Conservation (phyloP, 2,113 vertebrate species). For the Abramis brama region DNA sequence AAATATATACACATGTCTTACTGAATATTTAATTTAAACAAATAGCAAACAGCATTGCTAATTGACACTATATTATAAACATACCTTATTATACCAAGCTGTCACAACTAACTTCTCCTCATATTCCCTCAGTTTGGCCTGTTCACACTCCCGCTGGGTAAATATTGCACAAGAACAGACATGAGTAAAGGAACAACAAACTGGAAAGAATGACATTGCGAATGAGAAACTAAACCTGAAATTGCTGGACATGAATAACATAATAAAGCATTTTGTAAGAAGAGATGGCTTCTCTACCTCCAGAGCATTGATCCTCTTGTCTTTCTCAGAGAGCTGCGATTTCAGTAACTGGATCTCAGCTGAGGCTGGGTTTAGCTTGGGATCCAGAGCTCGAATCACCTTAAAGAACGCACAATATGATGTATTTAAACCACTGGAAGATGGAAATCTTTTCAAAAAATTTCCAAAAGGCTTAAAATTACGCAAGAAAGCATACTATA, state of each 20-base stretch:
- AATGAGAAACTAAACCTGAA: neutral
- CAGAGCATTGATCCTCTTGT: slow-evolving; percentile 85
- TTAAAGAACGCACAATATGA: slow-evolving; percentile 52
- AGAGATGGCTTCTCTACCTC: slow-evolving; percentile 77
- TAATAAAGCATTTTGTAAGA: neutral
- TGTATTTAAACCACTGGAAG: neutral
- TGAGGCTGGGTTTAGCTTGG: slow-evolving; percentile 94
- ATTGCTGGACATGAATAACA: neutral
- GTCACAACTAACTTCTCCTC: slow-evolving; percentile 97
- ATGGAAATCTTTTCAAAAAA: neutral
- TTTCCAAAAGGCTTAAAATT: neutral
- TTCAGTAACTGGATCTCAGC: slow-evolving; percentile 93
- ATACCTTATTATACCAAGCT: slow-evolving; percentile 97
- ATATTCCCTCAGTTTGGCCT: slow-evolving; percentile 88
- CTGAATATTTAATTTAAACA: neutral
- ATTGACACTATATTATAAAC: neutral
- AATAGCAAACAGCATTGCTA: neutral
- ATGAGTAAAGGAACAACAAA: neutral
- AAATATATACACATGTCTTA: neutral
- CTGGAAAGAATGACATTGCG: neutral
- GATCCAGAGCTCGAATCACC: slow-evolving; percentile 96
- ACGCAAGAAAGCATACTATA: neutral
- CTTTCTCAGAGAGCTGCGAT: slow-evolving; percentile 87
- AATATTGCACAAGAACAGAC: neutral
- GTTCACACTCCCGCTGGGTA: slow-evolving; percentile 86